A percentile compares a stretch with the other conserved stretches of the same genome.
These are phyloP conservation scores for Darwinula stevensoni DNA, from an alignment of 2,888 invertebrate genomes.

Conservation along the genomic window DNA sequence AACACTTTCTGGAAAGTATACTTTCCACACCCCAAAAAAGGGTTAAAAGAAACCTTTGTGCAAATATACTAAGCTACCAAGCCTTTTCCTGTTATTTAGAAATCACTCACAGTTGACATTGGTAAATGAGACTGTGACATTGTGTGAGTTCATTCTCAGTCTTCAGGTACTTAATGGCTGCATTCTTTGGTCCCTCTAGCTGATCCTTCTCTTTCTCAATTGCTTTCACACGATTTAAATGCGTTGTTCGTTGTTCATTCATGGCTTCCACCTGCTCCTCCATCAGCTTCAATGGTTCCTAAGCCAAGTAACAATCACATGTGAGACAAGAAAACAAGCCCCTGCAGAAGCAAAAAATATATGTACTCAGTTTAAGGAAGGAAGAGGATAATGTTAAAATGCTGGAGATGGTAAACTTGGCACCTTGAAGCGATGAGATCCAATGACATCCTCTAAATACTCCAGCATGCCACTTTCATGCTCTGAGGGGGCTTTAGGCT, in stretches of 20 bases:
- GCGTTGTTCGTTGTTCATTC: too few species aligned
- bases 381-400: background rate
- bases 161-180: slow-evolving; percentile 42
- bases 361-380: too few species aligned
- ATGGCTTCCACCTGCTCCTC: slow-evolving; percentile 36
- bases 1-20: too few species aligned
- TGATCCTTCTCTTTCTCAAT: slow-evolving; percentile 51
- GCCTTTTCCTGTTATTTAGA: too few species aligned
- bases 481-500: slow-evolving; percentile 55
- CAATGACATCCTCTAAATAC: slow-evolving; percentile 92
- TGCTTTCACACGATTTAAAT: slow-evolving; percentile 49
- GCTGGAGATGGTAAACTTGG: too few species aligned
- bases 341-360: slow-evolving; percentile 8
- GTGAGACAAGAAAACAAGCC: background rate
- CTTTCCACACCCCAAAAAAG: too few species aligned
- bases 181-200: slow-evolving; percentile 42
- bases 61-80: too few species aligned
- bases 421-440: slow-evolving; percentile 24
- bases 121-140: slow-evolving; percentile 35
- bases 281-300: slow-evolving; percentile 47
- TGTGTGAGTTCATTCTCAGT: slow-evolving; percentile 41
- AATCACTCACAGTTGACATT: slow-evolving; percentile 34
- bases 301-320: too few species aligned
- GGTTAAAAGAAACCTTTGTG: too few species aligned
- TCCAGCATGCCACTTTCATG: slow-evolving; percentile 89